These are phyloP conservation scores for Alexandromys fortis DNA, from an alignment of 2,113 vertebrate species.

Conservation along the genomic window DNA sequence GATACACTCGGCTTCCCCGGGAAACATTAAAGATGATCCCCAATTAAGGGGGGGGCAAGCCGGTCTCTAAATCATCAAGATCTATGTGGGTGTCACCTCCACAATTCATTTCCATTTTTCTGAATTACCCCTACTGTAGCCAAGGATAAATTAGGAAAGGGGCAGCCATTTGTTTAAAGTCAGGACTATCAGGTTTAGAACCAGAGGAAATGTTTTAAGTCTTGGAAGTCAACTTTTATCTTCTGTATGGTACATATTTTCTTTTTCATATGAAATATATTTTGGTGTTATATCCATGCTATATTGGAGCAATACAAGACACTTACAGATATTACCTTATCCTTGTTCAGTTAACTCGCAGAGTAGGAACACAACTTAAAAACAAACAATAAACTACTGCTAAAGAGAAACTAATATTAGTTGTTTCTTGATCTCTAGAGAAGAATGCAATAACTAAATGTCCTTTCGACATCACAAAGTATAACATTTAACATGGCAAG, in stretches of 20 bases:
- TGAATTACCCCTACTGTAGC: slow-evolving; percentile 41
- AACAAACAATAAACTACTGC: neutral
- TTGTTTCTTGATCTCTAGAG: neutral
- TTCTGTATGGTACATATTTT: neutral
- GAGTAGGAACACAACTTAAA: slow-evolving; percentile 35
- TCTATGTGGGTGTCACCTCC: slow-evolving; percentile 41
- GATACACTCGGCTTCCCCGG: slow-evolving; percentile 58
- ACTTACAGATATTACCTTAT: neutral
- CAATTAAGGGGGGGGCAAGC: slow-evolving; percentile 54
- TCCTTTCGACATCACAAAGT: neutral
- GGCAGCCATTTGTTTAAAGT: slow-evolving; percentile 20
- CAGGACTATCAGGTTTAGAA: neutral
- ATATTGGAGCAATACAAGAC: neutral
- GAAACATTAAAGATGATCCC: slow-evolving; percentile 64
- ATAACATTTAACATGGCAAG: neutral
- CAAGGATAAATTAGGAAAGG: slow-evolving; percentile 45
- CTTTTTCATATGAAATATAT: neutral
- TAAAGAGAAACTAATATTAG: neutral
- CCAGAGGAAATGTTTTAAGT: neutral
- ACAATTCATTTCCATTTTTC: slow-evolving; percentile 54
- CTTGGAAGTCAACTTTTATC: neutral
- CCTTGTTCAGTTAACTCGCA: neutral
- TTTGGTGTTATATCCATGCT: neutral
- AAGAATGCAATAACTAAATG: neutral
- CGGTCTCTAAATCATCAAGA: slow-evolving; percentile 68